Evolutionary conservation across 2,113 vertebrate species (phyloP).

Genomic region (sheep (Ovis aries)): ARS-UI_Ramb_v3.0 NC_056058.1:53860501-53861000

Average conservation of each 20-base stretch:
- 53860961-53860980: not conserved
- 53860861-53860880: not conserved
- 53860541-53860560: not conserved
- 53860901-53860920: not conserved
- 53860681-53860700: not conserved
- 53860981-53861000: not conserved
- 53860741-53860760: not conserved
- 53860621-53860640: not conserved
- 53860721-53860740: not conserved
- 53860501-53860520: not conserved
- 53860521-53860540: not conserved
- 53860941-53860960: not conserved
- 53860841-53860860: not conserved
- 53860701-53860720: not conserved
- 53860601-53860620: not conserved
- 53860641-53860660: not conserved
- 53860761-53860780: not conserved
- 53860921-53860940: not conserved
- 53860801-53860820: not conserved
- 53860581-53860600: not conserved
- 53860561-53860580: not conserved
- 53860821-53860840: not conserved
- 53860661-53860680: not conserved
- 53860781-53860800: not conserved
- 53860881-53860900: not conserved